These are phyloP conservation scores for Lordiphosa mommai DNA, from an alignment of 1,140 invertebrate species.

Conservation along the genomic window DNA sequence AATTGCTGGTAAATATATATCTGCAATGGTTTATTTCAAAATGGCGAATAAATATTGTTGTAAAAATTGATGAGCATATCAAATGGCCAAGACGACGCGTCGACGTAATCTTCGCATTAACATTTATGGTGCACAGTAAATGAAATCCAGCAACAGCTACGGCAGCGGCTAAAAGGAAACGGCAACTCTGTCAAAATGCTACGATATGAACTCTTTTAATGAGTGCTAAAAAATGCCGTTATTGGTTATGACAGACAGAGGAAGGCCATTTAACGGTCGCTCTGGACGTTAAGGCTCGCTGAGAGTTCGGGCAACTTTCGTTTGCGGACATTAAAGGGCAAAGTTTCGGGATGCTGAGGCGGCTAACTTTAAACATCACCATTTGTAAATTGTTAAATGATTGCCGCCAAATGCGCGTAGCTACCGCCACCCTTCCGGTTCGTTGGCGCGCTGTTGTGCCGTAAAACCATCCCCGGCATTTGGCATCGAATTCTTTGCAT, in stretches of 20 bases:
- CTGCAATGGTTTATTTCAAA: slow-evolving; percentile 32
- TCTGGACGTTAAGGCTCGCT: slow-evolving; percentile 2
- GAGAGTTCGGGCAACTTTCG: slow-evolving; percentile 17
- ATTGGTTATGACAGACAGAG: slow-evolving; percentile 72
- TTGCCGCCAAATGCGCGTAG: slow-evolving; percentile 71
- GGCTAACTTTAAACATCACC: slow-evolving; percentile 68
- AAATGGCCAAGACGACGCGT: slow-evolving; percentile 20
- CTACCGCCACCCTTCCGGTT: slow-evolving; percentile 50
- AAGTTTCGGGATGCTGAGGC: slow-evolving; percentile 38
- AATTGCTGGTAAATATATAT: slow-evolving; percentile 29
- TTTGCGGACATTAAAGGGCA: slow-evolving; percentile 54
- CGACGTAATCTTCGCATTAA: slow-evolving; percentile 30
- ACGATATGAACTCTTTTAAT: slow-evolving; percentile 77
- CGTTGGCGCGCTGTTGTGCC: slow-evolving; percentile 51
- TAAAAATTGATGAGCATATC: slow-evolving; percentile 70
- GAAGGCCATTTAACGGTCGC: slow-evolving; percentile 52
- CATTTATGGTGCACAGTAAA: slow-evolving; percentile 47
- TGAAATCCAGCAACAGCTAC: slow-evolving; percentile 8
- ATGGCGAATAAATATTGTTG: slow-evolving; percentile 70
- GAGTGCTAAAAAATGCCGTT: slow-evolving; percentile 77
- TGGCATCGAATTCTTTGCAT: slow-evolving; percentile 58
- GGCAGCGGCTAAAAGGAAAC: slow-evolving; percentile 2
- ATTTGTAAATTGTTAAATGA: slow-evolving; percentile 78
- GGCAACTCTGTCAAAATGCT: slow-evolving; percentile 50
- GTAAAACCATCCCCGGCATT: slow-evolving; percentile 11